Evolutionary conservation across 2,888 invertebrate species (phyloP).

Genomic region (Trissoscelio sp.): DNA sequence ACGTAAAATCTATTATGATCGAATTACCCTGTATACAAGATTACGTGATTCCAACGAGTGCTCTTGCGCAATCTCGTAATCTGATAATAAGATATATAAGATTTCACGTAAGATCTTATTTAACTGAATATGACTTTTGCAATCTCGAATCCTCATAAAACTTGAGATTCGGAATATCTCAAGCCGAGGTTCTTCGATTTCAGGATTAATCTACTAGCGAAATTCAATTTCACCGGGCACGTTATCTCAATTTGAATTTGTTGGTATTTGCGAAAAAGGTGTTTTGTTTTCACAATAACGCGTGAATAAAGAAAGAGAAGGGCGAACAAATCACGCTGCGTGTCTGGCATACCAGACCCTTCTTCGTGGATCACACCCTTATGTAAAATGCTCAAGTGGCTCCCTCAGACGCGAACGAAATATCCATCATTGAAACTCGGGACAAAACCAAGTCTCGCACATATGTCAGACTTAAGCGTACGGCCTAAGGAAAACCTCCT

Average conservation of each 20-base stretch:
- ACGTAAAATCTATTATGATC: conserved; percentile 57
- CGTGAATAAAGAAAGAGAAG: conserved; percentile 71
- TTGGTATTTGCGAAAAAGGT: conserved; percentile 2
- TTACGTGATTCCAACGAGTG: conserved; percentile 45
- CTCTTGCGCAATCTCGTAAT: conserved; percentile 57
- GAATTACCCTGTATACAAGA: conserved; percentile 56
- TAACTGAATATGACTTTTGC: conserved; percentile 46
- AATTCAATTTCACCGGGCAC: conserved; percentile 47
- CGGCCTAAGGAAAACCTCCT: conserved; percentile 14
- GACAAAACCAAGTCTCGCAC: conserved; percentile 67
- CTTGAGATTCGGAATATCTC: conserved; percentile 4
- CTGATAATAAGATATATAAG: conserved; percentile 62
- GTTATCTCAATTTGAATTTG: conserved; percentile 58
- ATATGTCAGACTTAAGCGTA: conserved; percentile 38
- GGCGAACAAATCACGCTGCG: conserved; percentile 82
- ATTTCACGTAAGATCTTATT: conserved; percentile 65
- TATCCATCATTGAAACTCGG: conserved; percentile 77
- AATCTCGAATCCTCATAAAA: conserved; percentile 39
- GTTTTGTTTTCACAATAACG: conserved; percentile 42
- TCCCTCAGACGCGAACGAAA: conserved; percentile 76
- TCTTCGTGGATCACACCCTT: conserved; percentile 79
- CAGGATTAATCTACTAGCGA: conserved; percentile 19
- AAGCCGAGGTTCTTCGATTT: conserved; percentile 26
- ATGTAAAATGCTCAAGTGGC: conserved; percentile 80
- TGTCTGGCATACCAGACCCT: conserved; percentile 82